Percentiles rank a stretch among this genome's conserved stretches.
Evolutionary conservation across 2,113 vertebrate genomes (phyloP).

Genomic region (Rattus norvegicus): GRCr8 NC_086031.1:13371001-13371500

Average conservation of each 20-base stretch:
- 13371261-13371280: conserved; percentile 59
- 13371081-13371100: neutral
- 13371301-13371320: neutral
- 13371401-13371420: neutral
- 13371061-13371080: neutral
- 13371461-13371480: neutral
- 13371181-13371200: conserved; percentile 63
- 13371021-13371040: conserved; percentile 56
- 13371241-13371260: conserved; percentile 59
- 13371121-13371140: neutral
- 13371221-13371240: conserved; percentile 58
- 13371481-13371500: neutral
- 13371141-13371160: neutral
- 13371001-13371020: neutral
- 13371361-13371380: too few relatives aligned
- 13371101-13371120: neutral
- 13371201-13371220: conserved; percentile 61
- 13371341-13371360: too few relatives aligned
- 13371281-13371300: conserved; percentile 34
- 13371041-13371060: conserved; percentile 24
- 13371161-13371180: conserved; percentile 57
- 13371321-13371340: too few relatives aligned
- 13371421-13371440: neutral
- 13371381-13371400: too few relatives aligned
- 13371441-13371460: neutral